Base-by-base conservation (phyloP, 2,888 invertebrate species). In the Pollenia amentaria region DNA sequence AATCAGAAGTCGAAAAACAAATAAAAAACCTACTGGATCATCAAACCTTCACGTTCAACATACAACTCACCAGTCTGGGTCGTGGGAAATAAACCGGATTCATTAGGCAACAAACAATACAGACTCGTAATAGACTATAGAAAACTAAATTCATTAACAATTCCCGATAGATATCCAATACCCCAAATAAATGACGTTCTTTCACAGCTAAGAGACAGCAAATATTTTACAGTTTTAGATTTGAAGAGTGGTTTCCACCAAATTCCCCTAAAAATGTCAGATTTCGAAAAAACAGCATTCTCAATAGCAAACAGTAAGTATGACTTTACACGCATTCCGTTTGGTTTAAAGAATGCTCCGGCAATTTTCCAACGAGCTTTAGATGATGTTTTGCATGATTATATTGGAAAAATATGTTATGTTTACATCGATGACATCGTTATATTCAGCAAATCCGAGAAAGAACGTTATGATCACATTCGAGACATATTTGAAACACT, bases 121-220 rank as follows among this genome's bases (percentile, higher is more conserved):
- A 16, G 82, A 8, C 14, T 82, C 1, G 82, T 76, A 29, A 46
- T 82, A 0, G 73, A 73, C 9, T 75, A 62, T 21, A 62, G 83
- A 18, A 70, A 77, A 70, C 14, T 78, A 3, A 88, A 88, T 53
- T 38, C 38, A 14, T 64, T 84, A 7, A 85, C 81, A 1, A 75
- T 78, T 0, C 44, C 87, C 2, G 87, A n/a, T n/a, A n/a, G n/a
- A n/a, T n/a, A n/a, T n/a, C n/a, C n/a, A n/a, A n/a, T 88, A n/a
- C 77, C 84, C 6, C 76, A 84, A 16, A 88, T 84, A 38, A 81
- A 77, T 40, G 83, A 83, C n/a, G n/a, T n/a, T n/a, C 14, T 72
- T 77, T 11, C 60, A 11, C 60, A 60, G n/a, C 9, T 60, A 38
- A 11, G 60, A 38, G 38, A 60, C 1, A 60, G 38, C 53, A 83